Evolutionary conservation across 1,140 invertebrate genomes (phyloP), one percentile per base, ranked within the genome.

Genomic region (Radopholus similis): DNA sequence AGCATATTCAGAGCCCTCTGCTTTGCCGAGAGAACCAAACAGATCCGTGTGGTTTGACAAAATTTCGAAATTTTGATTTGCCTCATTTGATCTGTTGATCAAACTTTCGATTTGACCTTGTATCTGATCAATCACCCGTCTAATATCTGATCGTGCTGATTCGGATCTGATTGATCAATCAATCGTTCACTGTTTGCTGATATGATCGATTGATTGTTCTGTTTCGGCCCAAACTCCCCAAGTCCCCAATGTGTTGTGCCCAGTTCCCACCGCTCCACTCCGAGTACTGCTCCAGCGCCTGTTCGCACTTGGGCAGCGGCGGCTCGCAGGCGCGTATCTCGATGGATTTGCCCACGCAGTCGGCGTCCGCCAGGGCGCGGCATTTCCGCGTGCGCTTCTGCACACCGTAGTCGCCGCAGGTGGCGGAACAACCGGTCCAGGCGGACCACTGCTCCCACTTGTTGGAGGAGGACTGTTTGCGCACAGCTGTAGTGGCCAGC

Each of bases 371-470:
- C 4, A 23, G 51, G 8, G 55, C 68, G 2, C 60, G 28, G 44
- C 73, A 75, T 54, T 76, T 75, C 49, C 73, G 55, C 11, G 9
- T 47, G 2, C 73, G 60, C 53, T 72, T 70, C 42, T 75, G 73
- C 23, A 77, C 72, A 15, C 74, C 73, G 34, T 42, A 32, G 32
- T 58, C 42, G 13, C 57, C 47, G 30, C 72, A 74, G 23, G 53
- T 71, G 1, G 66, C 47, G 15, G 73, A 72, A 44, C 72, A 74
- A 15, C 1, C 18, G 9, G 66, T 68, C 72, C 72, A 75, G 13
- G 32, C 28, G 5, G 18, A 23, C 74, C 74, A 75, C 30, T 70
- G 55, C 21, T 69, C 64, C 73, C 73, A 76, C 51, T 77, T 76
- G 11, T 30, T 47, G 18, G 51, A 72, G 1, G 42, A 34, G n/a